Percentiles rank a stretch among this genome's conserved stretches.
phyloP scores from a whole-genome alignment of 37 sponge, comb jelly and placozoan genomes.

The Beroe ovata region DNA sequence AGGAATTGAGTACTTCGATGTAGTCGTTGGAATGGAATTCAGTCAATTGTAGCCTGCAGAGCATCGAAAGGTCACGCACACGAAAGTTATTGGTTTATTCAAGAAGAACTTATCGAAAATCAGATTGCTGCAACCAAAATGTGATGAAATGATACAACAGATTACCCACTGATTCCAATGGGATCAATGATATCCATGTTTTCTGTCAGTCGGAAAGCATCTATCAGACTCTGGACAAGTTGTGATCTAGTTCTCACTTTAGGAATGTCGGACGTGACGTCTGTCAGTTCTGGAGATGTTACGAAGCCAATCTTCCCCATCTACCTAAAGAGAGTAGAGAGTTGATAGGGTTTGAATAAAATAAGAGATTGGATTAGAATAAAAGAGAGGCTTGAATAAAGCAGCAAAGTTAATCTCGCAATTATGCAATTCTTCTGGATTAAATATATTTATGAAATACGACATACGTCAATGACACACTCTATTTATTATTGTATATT shows the following conservation, averaged over 20 bases:
- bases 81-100: too few relatives aligned
- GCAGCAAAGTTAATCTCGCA: too few relatives aligned
- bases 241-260: background rate
- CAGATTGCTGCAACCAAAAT: too few relatives aligned
- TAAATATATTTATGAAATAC: too few relatives aligned
- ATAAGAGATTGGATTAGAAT: too few relatives aligned
- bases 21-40: constrained; percentile 47
- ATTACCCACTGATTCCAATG: constrained; percentile 31
- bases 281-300: constrained; percentile 1
- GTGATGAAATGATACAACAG: background rate
- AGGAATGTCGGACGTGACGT: background rate
- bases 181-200: constrained; percentile 56
- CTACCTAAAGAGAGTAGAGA: too few relatives aligned
- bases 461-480: too few relatives aligned
- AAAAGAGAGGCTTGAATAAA: too few relatives aligned
- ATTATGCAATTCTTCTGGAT: too few relatives aligned
- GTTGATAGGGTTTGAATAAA: too few relatives aligned
- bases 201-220: constrained; percentile 1
- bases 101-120: background rate
- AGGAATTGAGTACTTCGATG: background rate
- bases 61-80: too few relatives aligned
- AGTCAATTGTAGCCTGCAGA: constrained; percentile 12
- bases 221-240: constrained; percentile 1
- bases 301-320: constrained; percentile 1
- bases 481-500: too few relatives aligned